Evolutionary conservation across 1,140 invertebrate species (phyloP).

Genomic region (Drosophila setifemur): DNA sequence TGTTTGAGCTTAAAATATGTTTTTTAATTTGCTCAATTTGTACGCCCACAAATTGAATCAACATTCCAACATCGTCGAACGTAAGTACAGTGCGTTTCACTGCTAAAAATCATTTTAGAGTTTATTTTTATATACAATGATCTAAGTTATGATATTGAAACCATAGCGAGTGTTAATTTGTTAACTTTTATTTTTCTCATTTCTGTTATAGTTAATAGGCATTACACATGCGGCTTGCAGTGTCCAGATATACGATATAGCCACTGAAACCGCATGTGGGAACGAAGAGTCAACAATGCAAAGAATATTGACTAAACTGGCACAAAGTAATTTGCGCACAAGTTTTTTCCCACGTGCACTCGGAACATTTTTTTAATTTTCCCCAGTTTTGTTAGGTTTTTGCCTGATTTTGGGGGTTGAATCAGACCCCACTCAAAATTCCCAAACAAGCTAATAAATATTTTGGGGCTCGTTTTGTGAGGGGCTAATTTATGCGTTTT

Average conservation of each 20-base stretch:
- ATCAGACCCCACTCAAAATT: neutral
- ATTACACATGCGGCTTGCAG: neutral
- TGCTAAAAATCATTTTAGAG: neutral
- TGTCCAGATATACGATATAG: neutral
- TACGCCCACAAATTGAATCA: conserved; percentile 5
- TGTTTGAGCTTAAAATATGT: neutral
- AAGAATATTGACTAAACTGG: conserved; percentile 5
- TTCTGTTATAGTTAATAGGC: too few relatives aligned
- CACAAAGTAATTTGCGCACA: conserved; percentile 24
- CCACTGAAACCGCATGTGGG: conserved; percentile 11
- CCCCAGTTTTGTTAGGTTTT: neutral
- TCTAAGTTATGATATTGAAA: too few relatives aligned
- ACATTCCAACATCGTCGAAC: neutral
- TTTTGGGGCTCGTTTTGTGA: conserved; percentile 5
- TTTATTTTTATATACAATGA: too few relatives aligned
- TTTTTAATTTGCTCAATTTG: neutral
- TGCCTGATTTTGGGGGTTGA: neutral
- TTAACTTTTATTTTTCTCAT: too few relatives aligned
- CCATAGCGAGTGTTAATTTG: too few relatives aligned
- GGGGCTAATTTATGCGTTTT: conserved; percentile 52
- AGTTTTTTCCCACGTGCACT: conserved; percentile 42
- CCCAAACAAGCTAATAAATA: conserved; percentile 35
- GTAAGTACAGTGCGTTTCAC: neutral
- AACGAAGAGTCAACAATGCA: neutral
- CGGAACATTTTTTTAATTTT: conserved; percentile 3